Base-by-base conservation (phyloP, 2,797 vertebrate genomes). In the Xenops minutus region DNA sequence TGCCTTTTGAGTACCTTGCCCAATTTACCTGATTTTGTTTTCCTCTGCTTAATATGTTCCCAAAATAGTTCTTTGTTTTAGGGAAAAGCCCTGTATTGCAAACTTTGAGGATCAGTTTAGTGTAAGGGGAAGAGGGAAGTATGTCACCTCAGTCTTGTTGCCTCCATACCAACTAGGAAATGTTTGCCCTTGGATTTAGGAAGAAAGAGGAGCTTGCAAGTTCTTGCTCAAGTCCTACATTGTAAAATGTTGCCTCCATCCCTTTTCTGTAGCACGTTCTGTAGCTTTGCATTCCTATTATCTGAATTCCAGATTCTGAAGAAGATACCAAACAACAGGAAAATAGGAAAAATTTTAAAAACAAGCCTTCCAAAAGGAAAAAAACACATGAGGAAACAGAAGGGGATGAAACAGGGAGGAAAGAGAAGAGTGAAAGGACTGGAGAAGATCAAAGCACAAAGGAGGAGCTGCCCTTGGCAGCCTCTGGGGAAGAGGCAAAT, bases 1-100 rank as follows among this genome's bases (percentile, higher is more conserved):
- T 78, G 20, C 17, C 17, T 4, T 34, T 68, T 44, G 39, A 37
- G 36, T 61, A 32, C 14, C 5, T 62, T 84, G 5, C 8, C 1
- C 1, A 9, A 12, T 71, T 69, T 52, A 19, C 3, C 14, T 32
- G 12, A 3, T 21, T 52, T 54, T 77, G 6, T 12, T 80, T 85
- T 80, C 4, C 4, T 72, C 3, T 62, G 16, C 6, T 48, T 64
- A 30, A 13, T 27, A 4, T 9, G 3, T 61, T 66, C 20, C 19
- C 2, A 32, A 9, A 39, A 8, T 61, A 62, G 29, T 68, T 52
- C 0, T 0, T 30, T 32, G 49, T 58, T 39, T 36, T 9, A 43
- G 20, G 10, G 7, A 9, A 36, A 72, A 15, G 8, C 18, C 14
- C 2, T 0, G 0, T 36, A 21, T 13, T 59, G 39, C 3, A 18